Evolutionary conservation across 92 coral and sea anemone species (phyloP), one percentile per base, ranked within the genome.

Genomic region (Diadumene lineata): DNA sequence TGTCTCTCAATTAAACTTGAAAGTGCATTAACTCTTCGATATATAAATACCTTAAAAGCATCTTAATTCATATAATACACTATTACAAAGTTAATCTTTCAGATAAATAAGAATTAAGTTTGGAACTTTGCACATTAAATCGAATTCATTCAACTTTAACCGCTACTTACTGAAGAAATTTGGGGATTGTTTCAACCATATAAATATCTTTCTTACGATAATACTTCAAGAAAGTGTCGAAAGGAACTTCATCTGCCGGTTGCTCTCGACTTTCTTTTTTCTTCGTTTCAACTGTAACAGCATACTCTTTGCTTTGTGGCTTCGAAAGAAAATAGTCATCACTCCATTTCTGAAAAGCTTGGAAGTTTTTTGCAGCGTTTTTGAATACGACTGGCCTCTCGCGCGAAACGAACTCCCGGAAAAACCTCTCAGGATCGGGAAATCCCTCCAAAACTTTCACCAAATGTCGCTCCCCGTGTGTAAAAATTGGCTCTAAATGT

Each of bases 131-230:
- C 7, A 38, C 6, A 38, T 38, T 38, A 4, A n/a, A n/a, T n/a
- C n/a, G n/a, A n/a, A n/a, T n/a, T n/a, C 23, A 61, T 19, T 27
- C 11, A 11, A 27, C n/a, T 21, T 64, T 64, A n/a, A 19, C 15
- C 7, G 2, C 7, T 28, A 55, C 17, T 86, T 82, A 86, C 91
- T 89, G 84, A 24, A 94, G 50, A 50, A 91, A 91, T 53, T 88
- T 81, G 1, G 98, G 98, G 22, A 94, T 93, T 9, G 85, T 69
- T 60, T 84, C 92, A 23, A 94, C 97, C 92, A 94, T 83, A 66
- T 94, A 94, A 25, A 85, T 73, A 63, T 89, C 89, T 34, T 88
- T 76, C 0, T 51, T 55, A 23, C 64, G 79, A 63, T 91, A 86
- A 18, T 77, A 70, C 32, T 73, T 64, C 48, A 94, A 76, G 60